Base-by-base conservation (phyloP, 2,888 invertebrate genomes). In the Drosophila incognita region DNA sequence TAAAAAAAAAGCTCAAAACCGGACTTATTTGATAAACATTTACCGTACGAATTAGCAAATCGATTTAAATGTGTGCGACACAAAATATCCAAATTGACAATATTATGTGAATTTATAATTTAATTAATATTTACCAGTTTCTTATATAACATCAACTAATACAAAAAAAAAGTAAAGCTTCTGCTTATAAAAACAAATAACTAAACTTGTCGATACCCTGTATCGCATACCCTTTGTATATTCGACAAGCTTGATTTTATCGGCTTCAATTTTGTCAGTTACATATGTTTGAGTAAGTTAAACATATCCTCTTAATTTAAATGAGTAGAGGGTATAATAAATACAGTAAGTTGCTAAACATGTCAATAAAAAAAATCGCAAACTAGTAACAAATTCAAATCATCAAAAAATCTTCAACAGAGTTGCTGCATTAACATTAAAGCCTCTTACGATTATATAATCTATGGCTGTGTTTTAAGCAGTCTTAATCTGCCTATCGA, bases 41-140 rank as follows among this genome's bases (percentile, higher is more conserved):
- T 56, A 38, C 13, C n/a, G 27, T 18, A 29, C 58, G 52, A 61
- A 60, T 80, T 81, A 54, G 52, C 31, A 56, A 73, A 78, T 56
- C 69, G 54, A 56, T 65, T 73, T 63, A 82, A 68, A 73, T 73
- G 74, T 74, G 68, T 56, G 24, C 21, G 57, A 33, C 63, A 61
- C 51, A 72, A 49, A 52, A 49, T 33, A 49, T 13, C 54, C 36
- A 49, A 54, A 58, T 54, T 61, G 24, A 21, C 46, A 64, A 54
- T 42, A 42, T 59, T 64, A 52, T 72, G 35, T 64, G 58, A 72
- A 67, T 77, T 56, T 52, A 57, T 72, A 72, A 78, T 62, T 54
- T 13, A 46, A 42, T 42, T 52, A 59, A 38, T 53, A 29, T 36
- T 33, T 49, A 48, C 27, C 33, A 29, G 11, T 21, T 54, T 18